Evolutionary conservation across 1,140 invertebrate species (phyloP).

Genomic region (Nebria ingens): DNA sequence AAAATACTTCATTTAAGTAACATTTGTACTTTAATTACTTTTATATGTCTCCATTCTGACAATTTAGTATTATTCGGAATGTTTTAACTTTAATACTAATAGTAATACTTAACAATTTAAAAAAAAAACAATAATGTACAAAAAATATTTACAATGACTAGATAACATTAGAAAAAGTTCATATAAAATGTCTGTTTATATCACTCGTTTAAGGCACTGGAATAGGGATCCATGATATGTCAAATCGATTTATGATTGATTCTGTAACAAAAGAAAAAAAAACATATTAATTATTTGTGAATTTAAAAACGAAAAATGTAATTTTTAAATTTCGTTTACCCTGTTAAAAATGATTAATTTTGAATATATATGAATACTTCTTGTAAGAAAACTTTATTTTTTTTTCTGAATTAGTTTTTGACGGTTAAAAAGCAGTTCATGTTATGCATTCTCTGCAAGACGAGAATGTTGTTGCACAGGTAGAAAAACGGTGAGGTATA

Average conservation of each 20-base stretch:
- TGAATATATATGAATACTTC: not conserved
- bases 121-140: not conserved
- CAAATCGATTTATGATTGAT: not conserved
- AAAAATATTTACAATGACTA: conserved; percentile 1
- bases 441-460: too few relatives aligned
- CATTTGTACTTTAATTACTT: not conserved
- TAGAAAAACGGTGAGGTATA: not conserved
- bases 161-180: not conserved
- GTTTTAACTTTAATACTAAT: not conserved
- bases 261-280: not conserved
- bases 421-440: too few relatives aligned
- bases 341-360: not conserved
- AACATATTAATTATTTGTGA: not conserved
- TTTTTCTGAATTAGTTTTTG: too few relatives aligned
- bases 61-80: not conserved
- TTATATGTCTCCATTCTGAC: not conserved
- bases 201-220: not conserved
- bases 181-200: not conserved
- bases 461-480: too few relatives aligned
- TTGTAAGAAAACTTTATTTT: too few relatives aligned
- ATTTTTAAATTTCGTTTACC: too few relatives aligned
- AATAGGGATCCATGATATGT: not conserved
- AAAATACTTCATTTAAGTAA: not conserved
- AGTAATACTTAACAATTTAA: not conserved
- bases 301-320: not conserved